phyloP scores from a whole-genome alignment of 2,113 vertebrate genomes.

The Tenebrosternarchus preto region DNA sequence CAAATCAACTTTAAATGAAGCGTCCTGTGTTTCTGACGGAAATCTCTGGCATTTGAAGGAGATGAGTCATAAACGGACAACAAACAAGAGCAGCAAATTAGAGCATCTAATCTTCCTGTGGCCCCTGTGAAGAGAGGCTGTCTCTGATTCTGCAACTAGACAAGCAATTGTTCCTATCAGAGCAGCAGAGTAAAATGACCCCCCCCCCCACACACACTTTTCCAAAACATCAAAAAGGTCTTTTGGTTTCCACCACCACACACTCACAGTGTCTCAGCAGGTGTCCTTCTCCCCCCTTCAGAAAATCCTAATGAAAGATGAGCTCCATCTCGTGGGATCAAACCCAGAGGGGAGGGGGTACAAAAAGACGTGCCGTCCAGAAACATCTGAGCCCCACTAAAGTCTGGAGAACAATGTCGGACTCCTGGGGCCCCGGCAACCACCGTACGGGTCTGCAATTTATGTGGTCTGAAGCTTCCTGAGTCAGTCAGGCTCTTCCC shows the following conservation, averaged over 20 bases:
- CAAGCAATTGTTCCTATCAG: slow-evolving; percentile 4
- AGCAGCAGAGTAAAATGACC: slow-evolving; percentile 2
- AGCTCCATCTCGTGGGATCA: neutral
- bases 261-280: slow-evolving; percentile 67
- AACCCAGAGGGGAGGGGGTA: slow-evolving; percentile 47
- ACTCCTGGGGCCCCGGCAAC: slow-evolving; percentile 60
- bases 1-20: neutral
- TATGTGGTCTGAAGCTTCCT: slow-evolving; percentile 66
- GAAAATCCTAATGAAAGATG: slow-evolving; percentile 45
- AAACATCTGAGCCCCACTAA: slow-evolving; percentile 64
- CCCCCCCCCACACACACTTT: slow-evolving; percentile 48
- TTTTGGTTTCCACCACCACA: slow-evolving; percentile 65
- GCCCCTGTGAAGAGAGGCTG: neutral
- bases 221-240: slow-evolving; percentile 67
- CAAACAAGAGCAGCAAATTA: neutral
- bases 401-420: slow-evolving; percentile 68
- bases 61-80: neutral
- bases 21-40: neutral
- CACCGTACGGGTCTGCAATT: slow-evolving; percentile 66
- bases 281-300: slow-evolving; percentile 71
- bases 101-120: neutral
- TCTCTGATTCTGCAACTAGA: neutral
- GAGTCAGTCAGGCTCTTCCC: slow-evolving; percentile 60
- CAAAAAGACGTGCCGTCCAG: slow-evolving; percentile 60
- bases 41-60: neutral